Evolutionary conservation across 2,888 invertebrate genomes (phyloP).

Genomic region (Gisinianus flammeolus): DNA sequence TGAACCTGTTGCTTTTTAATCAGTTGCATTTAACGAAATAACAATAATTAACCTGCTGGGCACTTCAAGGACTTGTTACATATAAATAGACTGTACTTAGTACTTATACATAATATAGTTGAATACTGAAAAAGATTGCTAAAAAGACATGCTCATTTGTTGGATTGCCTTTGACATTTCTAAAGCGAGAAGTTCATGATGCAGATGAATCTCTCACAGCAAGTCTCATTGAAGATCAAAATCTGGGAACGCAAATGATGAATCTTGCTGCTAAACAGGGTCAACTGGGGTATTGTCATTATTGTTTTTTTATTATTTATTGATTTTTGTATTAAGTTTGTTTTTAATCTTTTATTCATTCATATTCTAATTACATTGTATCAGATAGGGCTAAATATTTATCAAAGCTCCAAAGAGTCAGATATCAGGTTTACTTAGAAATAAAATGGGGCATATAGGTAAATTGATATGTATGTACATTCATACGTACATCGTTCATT

Average conservation of each 20-base stretch:
- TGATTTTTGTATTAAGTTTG: slow-evolving; percentile 1
- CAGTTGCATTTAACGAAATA: too few relatives aligned
- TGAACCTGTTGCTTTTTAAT: too few relatives aligned
- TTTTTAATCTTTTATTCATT: not conserved
- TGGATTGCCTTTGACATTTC: slow-evolving; percentile 23
- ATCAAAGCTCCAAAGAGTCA: too few relatives aligned
- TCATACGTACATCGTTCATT: not conserved
- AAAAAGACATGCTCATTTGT: too few relatives aligned
- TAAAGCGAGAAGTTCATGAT: slow-evolving; percentile 57
- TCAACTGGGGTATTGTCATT: slow-evolving; percentile 91
- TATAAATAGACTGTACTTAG: too few relatives aligned
- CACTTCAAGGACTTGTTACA: too few relatives aligned
- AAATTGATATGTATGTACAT: too few relatives aligned
- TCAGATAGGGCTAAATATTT: not conserved
- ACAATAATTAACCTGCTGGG: too few relatives aligned
- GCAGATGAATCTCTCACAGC: slow-evolving; percentile 86
- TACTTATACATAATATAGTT: too few relatives aligned
- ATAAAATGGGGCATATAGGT: too few relatives aligned
- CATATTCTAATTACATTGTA: too few relatives aligned
- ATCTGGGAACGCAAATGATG: slow-evolving; percentile 73
- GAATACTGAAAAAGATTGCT: too few relatives aligned
- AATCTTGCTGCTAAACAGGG: slow-evolving; percentile 78
- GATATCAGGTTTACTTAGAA: not conserved
- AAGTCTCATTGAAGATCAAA: slow-evolving; percentile 91
- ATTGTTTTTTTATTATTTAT: slow-evolving; percentile 27